A percentile compares a stretch with the other conserved stretches of the same genome.
Conservation (phyloP, 1,140 invertebrate species). For the Sinonovacula constricta region DNA sequence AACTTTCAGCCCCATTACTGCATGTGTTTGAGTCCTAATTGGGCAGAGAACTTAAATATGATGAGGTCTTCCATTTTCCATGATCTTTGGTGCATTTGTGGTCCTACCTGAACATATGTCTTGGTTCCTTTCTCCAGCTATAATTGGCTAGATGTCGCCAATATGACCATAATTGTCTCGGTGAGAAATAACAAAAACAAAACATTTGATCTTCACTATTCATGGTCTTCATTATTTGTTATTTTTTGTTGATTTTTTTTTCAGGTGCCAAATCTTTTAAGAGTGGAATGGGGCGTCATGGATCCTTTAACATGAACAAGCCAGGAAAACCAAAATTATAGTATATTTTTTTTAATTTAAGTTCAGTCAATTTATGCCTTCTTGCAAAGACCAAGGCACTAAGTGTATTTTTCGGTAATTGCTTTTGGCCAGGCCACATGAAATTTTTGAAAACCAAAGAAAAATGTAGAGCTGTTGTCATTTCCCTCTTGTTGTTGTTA, state of each 20-base stretch:
- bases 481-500: too few species aligned
- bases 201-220: not conserved
- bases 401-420: not conserved
- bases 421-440: not conserved
- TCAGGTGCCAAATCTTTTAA: not conserved
- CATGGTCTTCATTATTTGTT: not conserved
- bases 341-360: not conserved
- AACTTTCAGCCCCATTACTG: too few species aligned
- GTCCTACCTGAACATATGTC: not conserved
- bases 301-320: not conserved
- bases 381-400: not conserved
- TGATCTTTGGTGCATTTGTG: not conserved
- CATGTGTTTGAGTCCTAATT: too few species aligned
- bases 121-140: not conserved
- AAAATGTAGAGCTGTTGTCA: too few species aligned
- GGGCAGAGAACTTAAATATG: too few species aligned
- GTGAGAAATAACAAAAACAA: not conserved
- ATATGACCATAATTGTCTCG: too few species aligned
- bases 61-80: too few species aligned
- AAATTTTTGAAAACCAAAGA: not conserved
- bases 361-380: not conserved
- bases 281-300: not conserved
- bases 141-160: too few species aligned
- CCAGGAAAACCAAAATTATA: not conserved
- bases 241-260: not conserved